phyloP scores from a whole-genome alignment of 2,113 vertebrate genomes.

The Daboia siamensis region DNA sequence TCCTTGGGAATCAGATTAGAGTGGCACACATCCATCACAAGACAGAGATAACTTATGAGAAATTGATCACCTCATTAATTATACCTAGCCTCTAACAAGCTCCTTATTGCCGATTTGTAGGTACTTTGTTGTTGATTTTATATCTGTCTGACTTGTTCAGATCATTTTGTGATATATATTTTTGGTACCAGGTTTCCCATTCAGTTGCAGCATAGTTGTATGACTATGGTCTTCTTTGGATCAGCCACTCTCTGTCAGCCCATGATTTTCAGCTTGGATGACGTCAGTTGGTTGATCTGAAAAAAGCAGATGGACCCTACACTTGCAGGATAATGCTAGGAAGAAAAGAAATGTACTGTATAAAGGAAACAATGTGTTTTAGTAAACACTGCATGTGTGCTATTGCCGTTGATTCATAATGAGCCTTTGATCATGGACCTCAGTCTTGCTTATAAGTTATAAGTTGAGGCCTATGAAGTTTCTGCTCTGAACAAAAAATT shows the following conservation, averaged over 20 bases:
- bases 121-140: background rate
- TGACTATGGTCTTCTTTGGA: background rate
- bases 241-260: background rate
- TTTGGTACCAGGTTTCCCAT: background rate
- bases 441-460: background rate
- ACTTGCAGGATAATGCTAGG: background rate
- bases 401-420: background rate
- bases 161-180: background rate
- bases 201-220: background rate
- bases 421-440: background rate
- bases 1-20: background rate
- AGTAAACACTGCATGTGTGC: background rate
- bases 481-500: background rate
- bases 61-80: background rate
- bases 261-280: background rate
- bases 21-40: background rate
- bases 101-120: background rate
- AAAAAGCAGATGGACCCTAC: background rate
- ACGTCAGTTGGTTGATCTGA: background rate
- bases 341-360: background rate
- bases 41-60: no score
- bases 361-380: background rate
- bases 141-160: background rate
- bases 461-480: background rate
- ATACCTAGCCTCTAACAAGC: background rate